A percentile compares a stretch with the other conserved stretches of the same genome.
phyloP scores from a whole-genome alignment of 2,888 invertebrate genomes.

The Hypercompe scribonia region DNA sequence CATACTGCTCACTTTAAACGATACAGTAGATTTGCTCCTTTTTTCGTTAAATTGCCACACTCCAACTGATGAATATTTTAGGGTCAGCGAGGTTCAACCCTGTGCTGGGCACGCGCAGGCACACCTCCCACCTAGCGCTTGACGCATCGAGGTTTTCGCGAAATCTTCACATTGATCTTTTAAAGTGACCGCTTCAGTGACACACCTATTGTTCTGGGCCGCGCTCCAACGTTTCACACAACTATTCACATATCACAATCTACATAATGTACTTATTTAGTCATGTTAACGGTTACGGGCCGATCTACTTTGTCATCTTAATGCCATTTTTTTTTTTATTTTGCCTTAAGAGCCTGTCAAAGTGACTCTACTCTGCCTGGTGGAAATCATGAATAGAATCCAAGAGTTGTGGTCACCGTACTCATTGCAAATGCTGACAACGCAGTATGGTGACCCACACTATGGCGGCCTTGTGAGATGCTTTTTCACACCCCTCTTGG shows the following conservation, averaged over 20 bases:
- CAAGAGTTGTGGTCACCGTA: too few relatives aligned
- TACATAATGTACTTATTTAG: constrained; percentile 31
- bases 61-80: background rate
- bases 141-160: constrained; percentile 50
- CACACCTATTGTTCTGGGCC: constrained; percentile 48
- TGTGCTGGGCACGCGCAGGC: constrained; percentile 24
- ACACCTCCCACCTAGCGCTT: constrained; percentile 35
- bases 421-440: too few relatives aligned
- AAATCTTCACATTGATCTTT: constrained; percentile 51
- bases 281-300: constrained; percentile 26
- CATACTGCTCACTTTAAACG: too few relatives aligned
- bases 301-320: constrained; percentile 34
- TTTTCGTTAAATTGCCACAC: background rate
- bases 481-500: too few relatives aligned
- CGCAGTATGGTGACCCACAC: too few relatives aligned
- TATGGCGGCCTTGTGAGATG: too few relatives aligned
- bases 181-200: constrained; percentile 52
- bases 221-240: constrained; percentile 17
- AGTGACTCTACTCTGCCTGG: too few relatives aligned
- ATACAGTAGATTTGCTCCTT: too few relatives aligned
- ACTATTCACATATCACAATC: constrained; percentile 20
- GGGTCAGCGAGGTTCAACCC: constrained; percentile 25
- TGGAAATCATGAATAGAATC: too few relatives aligned
- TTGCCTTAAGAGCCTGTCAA: too few relatives aligned
- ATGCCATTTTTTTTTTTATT: too few relatives aligned